Base-by-base conservation (phyloP, 2,113 vertebrate genomes). In the Urocynchramus pylzowi region DNA sequence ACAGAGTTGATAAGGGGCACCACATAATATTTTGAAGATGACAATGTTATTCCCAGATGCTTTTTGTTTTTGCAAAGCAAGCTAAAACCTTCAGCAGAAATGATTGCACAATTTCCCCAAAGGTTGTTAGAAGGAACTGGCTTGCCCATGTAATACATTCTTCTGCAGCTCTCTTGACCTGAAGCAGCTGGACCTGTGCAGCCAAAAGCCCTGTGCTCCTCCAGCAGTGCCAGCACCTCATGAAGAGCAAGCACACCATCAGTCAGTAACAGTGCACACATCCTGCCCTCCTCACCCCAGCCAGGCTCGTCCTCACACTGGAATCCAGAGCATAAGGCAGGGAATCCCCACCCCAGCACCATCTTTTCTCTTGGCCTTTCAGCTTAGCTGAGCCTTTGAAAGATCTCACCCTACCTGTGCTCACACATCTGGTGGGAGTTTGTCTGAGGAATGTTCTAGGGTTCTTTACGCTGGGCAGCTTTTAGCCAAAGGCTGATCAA, bases 381-480 rank as follows among this genome's bases (percentile, higher is more conserved):
- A 59, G 63, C 28, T 65, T 1, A 41, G 39, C 30, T 52, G 52
- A 63, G 64, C 49, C 63, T 78, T 47, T 22, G 12, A 27, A 52
- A 44, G 44, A 45, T 27, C 61, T 74, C 22, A 9, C 23, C 4
- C 0, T 1, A 10, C 4, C 14, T 0, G 0, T 22, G 70, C 54
- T 76, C 75, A 30, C 31, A 31, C 67, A 76, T 35, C 83, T 57
- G 28, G 9, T 54, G 54, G 56, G 76, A 61, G 71, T 16, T 74
- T 35, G 45, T 1, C 45, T 69, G 45, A 84, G 69, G 35, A 82
- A 54, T 22, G 37, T 21, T 75, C 73, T 39, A 27, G 24, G 37
- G 41, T 7, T 68, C 31, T 45, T 53, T 78, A 71, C 80, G 17
- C 42, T 5, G 47, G 81, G 59, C 63, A 81, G 54, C 10, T 52